Evolutionary conservation across 2,888 invertebrate genomes (phyloP).

Genomic region (Protodeltote pygarga): DNA sequence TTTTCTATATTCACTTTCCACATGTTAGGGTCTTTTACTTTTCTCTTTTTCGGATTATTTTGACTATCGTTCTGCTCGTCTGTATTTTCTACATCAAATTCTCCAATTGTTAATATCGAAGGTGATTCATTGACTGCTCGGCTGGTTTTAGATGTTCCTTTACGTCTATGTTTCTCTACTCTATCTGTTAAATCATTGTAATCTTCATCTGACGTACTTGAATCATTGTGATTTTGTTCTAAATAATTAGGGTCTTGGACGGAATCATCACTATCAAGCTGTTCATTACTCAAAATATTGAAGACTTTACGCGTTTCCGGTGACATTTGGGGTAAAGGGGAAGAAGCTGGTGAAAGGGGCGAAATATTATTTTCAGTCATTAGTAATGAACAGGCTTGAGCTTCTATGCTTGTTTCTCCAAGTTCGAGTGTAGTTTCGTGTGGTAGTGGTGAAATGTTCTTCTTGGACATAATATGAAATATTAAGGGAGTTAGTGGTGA

Average conservation of each 20-base stretch:
- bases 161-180: too few species aligned
- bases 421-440: too few species aligned
- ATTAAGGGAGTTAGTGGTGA: constrained; percentile 2
- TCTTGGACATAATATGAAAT: not conserved
- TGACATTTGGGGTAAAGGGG: constrained; percentile 4
- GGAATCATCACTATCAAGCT: not conserved
- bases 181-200: too few species aligned
- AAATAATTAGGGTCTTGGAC: not conserved
- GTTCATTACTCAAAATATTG: not conserved
- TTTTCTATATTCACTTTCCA: constrained; percentile 14
- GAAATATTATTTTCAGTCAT: too few species aligned
- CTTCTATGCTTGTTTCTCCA: not conserved
- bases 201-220: too few species aligned
- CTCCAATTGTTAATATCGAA: constrained; percentile 7
- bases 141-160: too few species aligned
- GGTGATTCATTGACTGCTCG: not conserved
- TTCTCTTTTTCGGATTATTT: constrained; percentile 14
- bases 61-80: not conserved
- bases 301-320: constrained; percentile 4
- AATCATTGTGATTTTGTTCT: not conserved
- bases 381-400: too few species aligned
- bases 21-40: constrained; percentile 14
- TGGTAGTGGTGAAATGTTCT: too few species aligned
- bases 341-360: not conserved
- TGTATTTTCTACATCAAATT: constrained; percentile 1